Conservation (phyloP, 2,888 invertebrate genomes). For the Agrotis ipsilon region DNA sequence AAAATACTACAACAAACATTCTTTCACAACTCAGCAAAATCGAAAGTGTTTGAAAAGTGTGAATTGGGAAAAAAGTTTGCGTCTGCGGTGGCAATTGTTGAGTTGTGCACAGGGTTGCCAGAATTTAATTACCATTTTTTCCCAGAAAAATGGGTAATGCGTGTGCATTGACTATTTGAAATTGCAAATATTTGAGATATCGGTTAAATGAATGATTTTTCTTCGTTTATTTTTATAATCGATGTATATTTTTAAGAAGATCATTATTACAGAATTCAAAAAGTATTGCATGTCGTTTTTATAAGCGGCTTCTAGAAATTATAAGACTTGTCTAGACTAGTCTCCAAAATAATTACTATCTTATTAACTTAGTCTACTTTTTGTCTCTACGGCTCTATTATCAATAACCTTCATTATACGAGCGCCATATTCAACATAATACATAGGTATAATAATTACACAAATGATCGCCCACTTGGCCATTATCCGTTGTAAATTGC, state of each 20-base stretch:
- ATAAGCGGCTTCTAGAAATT: no score
- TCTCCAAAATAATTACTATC: neutral
- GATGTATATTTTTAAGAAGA: neutral
- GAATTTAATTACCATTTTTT: neutral
- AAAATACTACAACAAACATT: constrained; percentile 66
- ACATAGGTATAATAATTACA: constrained; percentile 53
- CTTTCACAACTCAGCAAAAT: constrained; percentile 75
- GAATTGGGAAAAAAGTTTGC: constrained; percentile 76
- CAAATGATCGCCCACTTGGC: constrained; percentile 42
- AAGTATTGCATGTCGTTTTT: no score
- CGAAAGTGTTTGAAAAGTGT: constrained; percentile 81
- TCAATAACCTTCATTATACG: constrained; percentile 47
- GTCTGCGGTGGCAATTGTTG: constrained; percentile 45
- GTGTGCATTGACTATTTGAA: neutral
- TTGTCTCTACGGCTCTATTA: constrained; percentile 18
- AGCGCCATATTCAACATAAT: constrained; percentile 44
- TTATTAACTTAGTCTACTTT: neutral
- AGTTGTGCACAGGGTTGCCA: constrained; percentile 57
- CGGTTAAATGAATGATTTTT: neutral
- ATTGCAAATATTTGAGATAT: neutral
- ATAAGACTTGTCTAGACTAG: no score
- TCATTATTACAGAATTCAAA: no score
- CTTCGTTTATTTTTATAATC: neutral
- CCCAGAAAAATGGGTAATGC: constrained; percentile 10
- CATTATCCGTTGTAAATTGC: constrained; percentile 56